Base-by-base conservation (phyloP, 37 sponge, comb jelly and placozoan species). In the Aphrocallistes beatrix region DNA sequence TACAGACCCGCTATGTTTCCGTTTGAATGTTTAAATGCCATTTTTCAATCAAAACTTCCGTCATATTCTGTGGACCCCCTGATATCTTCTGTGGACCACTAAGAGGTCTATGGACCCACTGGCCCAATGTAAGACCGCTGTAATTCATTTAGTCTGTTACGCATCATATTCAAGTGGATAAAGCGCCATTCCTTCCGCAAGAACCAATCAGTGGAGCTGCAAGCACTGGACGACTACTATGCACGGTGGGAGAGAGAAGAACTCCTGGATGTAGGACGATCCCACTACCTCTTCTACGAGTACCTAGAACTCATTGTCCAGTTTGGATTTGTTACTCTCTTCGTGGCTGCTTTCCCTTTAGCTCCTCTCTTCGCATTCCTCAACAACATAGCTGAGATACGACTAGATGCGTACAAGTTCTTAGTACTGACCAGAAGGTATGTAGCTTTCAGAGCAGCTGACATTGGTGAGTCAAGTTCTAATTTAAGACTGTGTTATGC, bases 301-400 rank as follows among this genome's bases (percentile, higher is more conserved):
- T 93, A 93, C 69, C 91, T 93, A 38, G 91, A 93, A 37, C 85
- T 91, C 51, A 91, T 91, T 0, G 87, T 93, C 49, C 94, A 93
- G 88, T 94, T 83, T 86, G 94, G 94, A 23, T 91, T 94, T 85
- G 88, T 94, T 82, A 91, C 94, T 38, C 50, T 94, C 36, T 94
- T 94, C 84, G 94, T 94, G 39, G 89, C 94, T 1, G 85, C 92
- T 34, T 94, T 94, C 88, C 94, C 94, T 32, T 88, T 94, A 30
- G 94, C 94, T 23, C 94, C 94, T 0, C 83, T 94, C 0, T 94
- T 94, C 87, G 94, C 94, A 38, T 85, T 90, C 37, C 82, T 94
- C 36, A 94, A 94, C 86, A 94, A 94, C 87, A 42, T 86, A 42
- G 51, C 90, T 36, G 94, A 94, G 85, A 91, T 94, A 10, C 82